A percentile compares a stretch with the other conserved stretches of the same genome.
phyloP scores from a whole-genome alignment of 2,113 vertebrate species.

The Varanus komodoensis region DNA sequence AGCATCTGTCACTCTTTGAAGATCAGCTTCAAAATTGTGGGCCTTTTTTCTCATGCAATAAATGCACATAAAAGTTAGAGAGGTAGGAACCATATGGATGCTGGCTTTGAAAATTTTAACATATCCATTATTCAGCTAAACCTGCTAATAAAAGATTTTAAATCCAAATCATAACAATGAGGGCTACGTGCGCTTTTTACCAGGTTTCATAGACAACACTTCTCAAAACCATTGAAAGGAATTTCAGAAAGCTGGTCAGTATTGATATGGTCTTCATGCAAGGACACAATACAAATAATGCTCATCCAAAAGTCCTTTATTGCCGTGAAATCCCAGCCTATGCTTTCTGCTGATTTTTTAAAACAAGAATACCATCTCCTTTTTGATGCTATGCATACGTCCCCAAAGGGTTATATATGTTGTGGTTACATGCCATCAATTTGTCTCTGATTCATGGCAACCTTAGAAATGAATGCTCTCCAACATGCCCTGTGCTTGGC shows the following conservation, averaged over 20 bases:
- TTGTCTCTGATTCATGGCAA: too few relatives aligned
- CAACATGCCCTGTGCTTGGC: too few relatives aligned
- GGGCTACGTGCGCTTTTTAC: background rate
- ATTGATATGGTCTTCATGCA: background rate
- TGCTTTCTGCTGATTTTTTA: background rate
- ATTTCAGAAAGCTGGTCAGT: background rate
- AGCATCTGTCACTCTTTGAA: conserved; percentile 24
- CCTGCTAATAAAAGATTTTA: background rate
- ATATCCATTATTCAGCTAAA: background rate
- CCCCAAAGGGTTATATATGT: too few relatives aligned
- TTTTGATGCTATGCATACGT: background rate
- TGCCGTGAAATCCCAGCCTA: background rate
- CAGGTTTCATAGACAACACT: background rate
- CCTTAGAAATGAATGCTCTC: too few relatives aligned
- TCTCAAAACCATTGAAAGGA: background rate
- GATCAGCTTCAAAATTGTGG: background rate
- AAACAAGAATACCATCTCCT: background rate
- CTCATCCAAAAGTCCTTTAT: background rate
- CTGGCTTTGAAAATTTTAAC: conserved; percentile 25
- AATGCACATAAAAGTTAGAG: background rate
- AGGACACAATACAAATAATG: background rate
- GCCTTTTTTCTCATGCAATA: conserved; percentile 10
- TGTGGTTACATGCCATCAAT: too few relatives aligned
- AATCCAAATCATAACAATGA: background rate
- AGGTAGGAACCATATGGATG: background rate